Evolutionary conservation across 1,140 invertebrate species (phyloP), one percentile per base, ranked within the genome.

Genomic region (Meloidogyne floridensis): DNA sequence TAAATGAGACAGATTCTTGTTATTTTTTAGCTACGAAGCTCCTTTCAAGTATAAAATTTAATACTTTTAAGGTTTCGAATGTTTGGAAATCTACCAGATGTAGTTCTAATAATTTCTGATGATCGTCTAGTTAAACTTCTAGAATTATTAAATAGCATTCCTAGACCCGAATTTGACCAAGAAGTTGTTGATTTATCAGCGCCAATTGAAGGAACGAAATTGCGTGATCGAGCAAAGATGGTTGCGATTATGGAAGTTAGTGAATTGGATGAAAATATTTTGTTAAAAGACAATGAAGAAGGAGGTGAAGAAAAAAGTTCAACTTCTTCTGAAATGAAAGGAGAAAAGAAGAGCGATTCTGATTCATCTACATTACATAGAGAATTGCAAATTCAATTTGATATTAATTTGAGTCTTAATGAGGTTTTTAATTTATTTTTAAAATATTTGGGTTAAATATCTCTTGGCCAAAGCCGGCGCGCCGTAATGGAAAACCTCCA

Each of bases 121-220:
- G 84, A 90, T 42, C 88, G 92, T 54, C 81, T 93, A 53, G 84
- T 92, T 20, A 88, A 92, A 54, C 85, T 93, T 13, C 84, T 92
- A 15, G 86, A 87, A 51, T 90, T 93, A 4, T 86, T 90, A 10
- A 83, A 91, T 47, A 92, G 92, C 80, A 92, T 96, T 88, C 94
- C 95, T 2, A 90, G 94, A 42, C 94, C 94, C 10, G 77, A 91
- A 2, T 18, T 84, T n/a, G 86, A 81, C 10, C 77, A 81, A 72
- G 82, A 83, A 20, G 71, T n/a, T 56, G 81, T 83, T 13, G 84
- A 88, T 53, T 32, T 86, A 13, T 72, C 53, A 6, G 78, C 85
- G 11, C 72, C 75, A 13, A 69, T 86, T 18, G 47, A 84, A 5
- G 80, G 72, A 18, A 77, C 80, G 0, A 85, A 85, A 10, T 56